Evolutionary conservation across 2,888 invertebrate species (phyloP).

Genomic region (Campoplex nolae): DNA sequence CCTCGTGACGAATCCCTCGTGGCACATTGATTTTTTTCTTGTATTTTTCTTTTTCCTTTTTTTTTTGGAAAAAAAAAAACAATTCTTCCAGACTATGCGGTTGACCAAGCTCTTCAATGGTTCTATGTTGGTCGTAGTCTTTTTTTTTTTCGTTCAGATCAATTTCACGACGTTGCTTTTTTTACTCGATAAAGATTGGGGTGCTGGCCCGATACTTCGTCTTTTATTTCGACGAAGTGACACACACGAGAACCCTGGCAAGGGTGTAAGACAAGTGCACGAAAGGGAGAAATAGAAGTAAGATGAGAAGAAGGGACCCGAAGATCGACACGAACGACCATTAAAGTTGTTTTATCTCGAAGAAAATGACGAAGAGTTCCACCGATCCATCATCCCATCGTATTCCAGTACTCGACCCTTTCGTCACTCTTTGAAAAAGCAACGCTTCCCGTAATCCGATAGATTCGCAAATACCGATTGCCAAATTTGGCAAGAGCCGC

Average conservation of each 20-base stretch:
- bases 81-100: background rate
- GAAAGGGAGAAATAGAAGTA: constrained; percentile 31
- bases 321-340: constrained; percentile 49
- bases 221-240: constrained; percentile 30
- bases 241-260: background rate
- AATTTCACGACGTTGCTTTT: constrained; percentile 30
- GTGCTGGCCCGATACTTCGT: constrained; percentile 28
- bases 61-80: constrained; percentile 1
- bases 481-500: background rate
- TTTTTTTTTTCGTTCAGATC: constrained; percentile 20
- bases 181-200: constrained; percentile 24
- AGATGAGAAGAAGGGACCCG: constrained; percentile 25
- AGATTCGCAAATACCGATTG: constrained; percentile 25
- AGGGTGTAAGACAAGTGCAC: constrained; percentile 43
- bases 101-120: constrained; percentile 12
- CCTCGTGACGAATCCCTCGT: constrained; percentile 40
- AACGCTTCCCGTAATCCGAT: constrained; percentile 38
- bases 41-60: no score
- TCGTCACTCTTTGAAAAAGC: constrained; percentile 22
- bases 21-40: constrained; percentile 25
- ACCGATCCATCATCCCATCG: constrained; percentile 45
- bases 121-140: constrained; percentile 8
- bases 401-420: constrained; percentile 43
- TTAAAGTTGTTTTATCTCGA: constrained; percentile 62
- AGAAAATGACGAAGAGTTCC: constrained; percentile 24